Evolutionary conservation across 2,888 invertebrate genomes (phyloP).

Genomic region (Bibio marci): DNA sequence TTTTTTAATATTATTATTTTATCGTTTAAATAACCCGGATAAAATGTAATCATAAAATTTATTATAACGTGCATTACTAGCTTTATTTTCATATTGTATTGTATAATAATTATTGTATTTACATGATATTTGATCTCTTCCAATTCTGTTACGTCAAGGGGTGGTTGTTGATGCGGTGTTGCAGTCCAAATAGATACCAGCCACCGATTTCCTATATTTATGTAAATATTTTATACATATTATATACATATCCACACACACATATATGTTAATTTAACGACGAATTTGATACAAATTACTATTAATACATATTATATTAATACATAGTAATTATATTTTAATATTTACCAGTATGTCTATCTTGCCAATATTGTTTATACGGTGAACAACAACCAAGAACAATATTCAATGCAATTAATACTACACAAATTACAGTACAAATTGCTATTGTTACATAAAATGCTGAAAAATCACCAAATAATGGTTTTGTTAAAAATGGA

Average conservation of each 20-base stretch:
- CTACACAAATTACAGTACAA: conserved; percentile 51
- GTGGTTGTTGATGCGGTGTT: conserved; percentile 66
- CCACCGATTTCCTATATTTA: conserved; percentile 73
- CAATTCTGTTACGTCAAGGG: conserved; percentile 61
- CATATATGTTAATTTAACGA: too few species aligned
- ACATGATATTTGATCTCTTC: conserved; percentile 32
- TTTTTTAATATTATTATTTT: too few species aligned
- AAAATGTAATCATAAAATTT: too few species aligned
- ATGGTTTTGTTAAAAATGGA: conserved; percentile 38
- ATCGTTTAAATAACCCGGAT: too few species aligned
- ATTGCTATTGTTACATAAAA: conserved; percentile 71
- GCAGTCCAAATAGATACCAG: conserved; percentile 69
- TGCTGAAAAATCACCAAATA: conserved; percentile 60
- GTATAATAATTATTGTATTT: too few species aligned
- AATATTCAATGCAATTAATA: conserved; percentile 57
- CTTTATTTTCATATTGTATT: too few species aligned
- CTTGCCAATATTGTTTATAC: conserved; percentile 66
- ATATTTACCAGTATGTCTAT: conserved; percentile 53
- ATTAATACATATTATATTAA: too few species aligned
- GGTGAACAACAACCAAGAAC: conserved; percentile 67
- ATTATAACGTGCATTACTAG: too few species aligned
- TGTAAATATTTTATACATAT: too few species aligned
- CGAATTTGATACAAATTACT: too few species aligned
- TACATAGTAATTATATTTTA: neutral
- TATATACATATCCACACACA: too few species aligned